Conservation (phyloP, 2,113 vertebrate species). For the Pomatorhinus ruficollis region DNA sequence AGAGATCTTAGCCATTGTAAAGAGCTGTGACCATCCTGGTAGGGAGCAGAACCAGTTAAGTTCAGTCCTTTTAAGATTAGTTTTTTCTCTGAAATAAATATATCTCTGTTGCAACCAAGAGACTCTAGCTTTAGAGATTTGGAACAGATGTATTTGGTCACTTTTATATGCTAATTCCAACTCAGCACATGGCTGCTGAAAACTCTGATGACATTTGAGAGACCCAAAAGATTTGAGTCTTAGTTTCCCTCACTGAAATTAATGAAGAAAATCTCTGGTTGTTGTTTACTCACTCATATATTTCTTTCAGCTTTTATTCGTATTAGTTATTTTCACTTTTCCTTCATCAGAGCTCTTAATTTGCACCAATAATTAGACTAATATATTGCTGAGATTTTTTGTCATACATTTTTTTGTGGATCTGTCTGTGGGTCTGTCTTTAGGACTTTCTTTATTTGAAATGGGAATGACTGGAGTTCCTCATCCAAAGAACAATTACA, state of each 20-base stretch:
- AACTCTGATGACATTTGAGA: not conserved
- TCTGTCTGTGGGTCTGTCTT: not conserved
- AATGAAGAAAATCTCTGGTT: not conserved
- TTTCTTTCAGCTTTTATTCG: not conserved
- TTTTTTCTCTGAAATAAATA: not conserved
- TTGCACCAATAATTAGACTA: not conserved
- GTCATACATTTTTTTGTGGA: not conserved
- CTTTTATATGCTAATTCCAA: not conserved
- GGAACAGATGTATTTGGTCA: not conserved
- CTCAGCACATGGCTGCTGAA: not conserved
- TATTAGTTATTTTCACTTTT: not conserved
- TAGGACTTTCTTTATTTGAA: not conserved
- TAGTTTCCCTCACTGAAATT: not conserved
- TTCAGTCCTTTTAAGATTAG: not conserved
- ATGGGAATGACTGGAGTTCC: not conserved
- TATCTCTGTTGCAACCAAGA: not conserved
- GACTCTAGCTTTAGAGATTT: not conserved
- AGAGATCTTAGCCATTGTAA: not conserved
- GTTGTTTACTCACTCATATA: rapidly evolving
- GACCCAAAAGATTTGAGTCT: not conserved
- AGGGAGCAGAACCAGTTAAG: not conserved
- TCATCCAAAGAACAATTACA: not conserved
- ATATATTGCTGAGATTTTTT: not conserved
- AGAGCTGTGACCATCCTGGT: not conserved
- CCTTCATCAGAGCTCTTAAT: not conserved